Evolutionary conservation across 2,888 invertebrate species (phyloP).

Genomic region (Linyphia triangularis): DNA sequence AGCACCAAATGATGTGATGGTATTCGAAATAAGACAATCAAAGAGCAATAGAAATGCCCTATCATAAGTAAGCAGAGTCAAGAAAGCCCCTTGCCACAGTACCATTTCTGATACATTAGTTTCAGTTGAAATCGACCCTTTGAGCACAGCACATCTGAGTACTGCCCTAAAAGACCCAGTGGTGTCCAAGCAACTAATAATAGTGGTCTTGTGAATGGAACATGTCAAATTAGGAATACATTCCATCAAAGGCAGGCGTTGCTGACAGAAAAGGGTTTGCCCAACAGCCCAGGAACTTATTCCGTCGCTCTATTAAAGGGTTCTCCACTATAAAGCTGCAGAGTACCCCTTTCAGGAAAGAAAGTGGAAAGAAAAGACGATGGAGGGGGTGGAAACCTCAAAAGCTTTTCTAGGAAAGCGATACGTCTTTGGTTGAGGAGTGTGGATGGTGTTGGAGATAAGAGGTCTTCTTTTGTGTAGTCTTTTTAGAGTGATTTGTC

Average conservation of each 20-base stretch:
- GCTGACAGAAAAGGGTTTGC: slow-evolving; percentile 21
- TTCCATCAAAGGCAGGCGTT: slow-evolving; percentile 4
- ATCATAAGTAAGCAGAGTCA: no score
- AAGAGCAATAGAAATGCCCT: no score
- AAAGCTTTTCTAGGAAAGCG: slow-evolving; percentile 39
- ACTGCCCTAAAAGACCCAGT: background rate
- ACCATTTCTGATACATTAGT: no score
- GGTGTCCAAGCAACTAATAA: slow-evolving; percentile 18
- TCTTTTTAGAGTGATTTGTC: background rate
- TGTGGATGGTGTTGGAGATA: background rate
- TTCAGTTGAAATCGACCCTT: no score
- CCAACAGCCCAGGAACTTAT: slow-evolving; percentile 21
- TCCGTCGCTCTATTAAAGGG: slow-evolving; percentile 16
- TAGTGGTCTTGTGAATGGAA: slow-evolving; percentile 4
- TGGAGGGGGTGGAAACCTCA: background rate
- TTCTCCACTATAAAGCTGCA: background rate
- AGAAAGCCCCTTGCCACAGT: no score
- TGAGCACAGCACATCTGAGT: no score
- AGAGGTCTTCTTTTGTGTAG: background rate
- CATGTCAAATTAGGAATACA: slow-evolving; percentile 44
- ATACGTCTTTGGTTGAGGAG: background rate
- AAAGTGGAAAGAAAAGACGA: background rate
- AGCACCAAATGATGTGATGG: no score
- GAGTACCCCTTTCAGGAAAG: background rate
- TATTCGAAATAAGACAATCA: no score